Evolutionary conservation across 2,888 invertebrate genomes (phyloP), one percentile per base, ranked within the genome.

Genomic region (Chrysolina oricalcia): DNA sequence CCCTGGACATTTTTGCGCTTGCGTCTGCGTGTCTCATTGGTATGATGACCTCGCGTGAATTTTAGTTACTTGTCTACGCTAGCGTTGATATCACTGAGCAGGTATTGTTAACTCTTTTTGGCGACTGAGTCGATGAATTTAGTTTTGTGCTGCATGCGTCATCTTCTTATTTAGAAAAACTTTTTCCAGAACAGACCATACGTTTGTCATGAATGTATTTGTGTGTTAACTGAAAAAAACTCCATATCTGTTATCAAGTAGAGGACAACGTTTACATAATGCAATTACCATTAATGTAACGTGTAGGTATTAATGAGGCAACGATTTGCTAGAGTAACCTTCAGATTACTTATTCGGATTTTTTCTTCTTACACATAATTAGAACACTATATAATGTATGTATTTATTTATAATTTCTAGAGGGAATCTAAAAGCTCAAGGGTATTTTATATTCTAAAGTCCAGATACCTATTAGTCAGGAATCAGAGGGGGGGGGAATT

Each of bases 21-120:
- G 68, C 68, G 68, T 41, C 21, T 53, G 10, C 0, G 11, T 53
- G 53, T 40, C 19, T 50, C 21, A 13, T 68, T 27, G 53, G 43
- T 68, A 35, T 40, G 27, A 19, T 68, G 68, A 68, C 68, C 68
- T 68, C 43, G 50, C 15, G 66, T 48, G 35, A 50, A 50, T 50
- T 67, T 50, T 19, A 21, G 68, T 53, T 68, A 21, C 68, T 68
- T 50, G 68, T 40, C 68, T 68, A 21, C 17, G 21, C 53, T 35
- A 43, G 4, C 68, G 19, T 68, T 68, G 53, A 68, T 15, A 17
- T 68, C 68, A 53, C 68, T 40, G 11, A 15, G 40, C 15, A 27
- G 6, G 15, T 53, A 50, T 67, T 19, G 21, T 4, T 13, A 15
- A 1, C 2, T 21, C 3, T 19, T 67, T 17, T 10, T 35, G 40